phyloP scores from a whole-genome alignment of 2,888 invertebrate genomes.

The Torymus auratus region DNA sequence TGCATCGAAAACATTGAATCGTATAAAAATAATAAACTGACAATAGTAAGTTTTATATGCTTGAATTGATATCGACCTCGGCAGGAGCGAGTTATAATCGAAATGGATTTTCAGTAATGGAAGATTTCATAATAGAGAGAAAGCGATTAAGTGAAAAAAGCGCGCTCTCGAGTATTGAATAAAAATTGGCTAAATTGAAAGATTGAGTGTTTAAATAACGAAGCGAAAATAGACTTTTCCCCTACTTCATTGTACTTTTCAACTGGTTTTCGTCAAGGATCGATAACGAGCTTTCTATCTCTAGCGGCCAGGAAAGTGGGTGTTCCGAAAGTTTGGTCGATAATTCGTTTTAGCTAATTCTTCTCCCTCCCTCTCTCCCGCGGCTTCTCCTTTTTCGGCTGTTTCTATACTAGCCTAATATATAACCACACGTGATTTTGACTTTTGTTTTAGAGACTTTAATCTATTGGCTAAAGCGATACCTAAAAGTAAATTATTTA shows the following conservation, averaged over 20 bases:
- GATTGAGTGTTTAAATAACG: constrained; percentile 50
- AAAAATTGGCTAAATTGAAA: constrained; percentile 53
- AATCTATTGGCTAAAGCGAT: too few species aligned
- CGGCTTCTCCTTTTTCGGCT: constrained; percentile 10
- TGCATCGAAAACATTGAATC: too few species aligned
- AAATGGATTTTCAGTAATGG: constrained; percentile 31
- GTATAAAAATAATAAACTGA: too few species aligned
- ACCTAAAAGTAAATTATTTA: too few species aligned
- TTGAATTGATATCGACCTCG: neutral
- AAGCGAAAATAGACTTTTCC: constrained; percentile 51
- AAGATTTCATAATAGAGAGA: constrained; percentile 23
- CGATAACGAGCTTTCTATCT: constrained; percentile 64
- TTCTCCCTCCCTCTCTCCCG: constrained; percentile 46
- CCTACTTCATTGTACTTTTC: constrained; percentile 54
- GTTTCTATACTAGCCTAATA: neutral
- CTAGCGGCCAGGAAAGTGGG: constrained; percentile 60
- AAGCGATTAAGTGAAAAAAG: neutral
- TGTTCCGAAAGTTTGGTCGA: constrained; percentile 66
- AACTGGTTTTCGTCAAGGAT: constrained; percentile 61
- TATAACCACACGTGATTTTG: neutral
- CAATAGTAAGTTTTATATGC: neutral
- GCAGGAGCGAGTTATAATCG: neutral
- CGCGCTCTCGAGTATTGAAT: constrained; percentile 26
- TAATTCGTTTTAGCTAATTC: constrained; percentile 66
- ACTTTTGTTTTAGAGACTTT: too few species aligned